A percentile compares a stretch with the other conserved stretches of the same genome.
Evolutionary conservation across 2,797 vertebrate genomes (phyloP).

Genomic region (Chelon labrosus): DNA sequence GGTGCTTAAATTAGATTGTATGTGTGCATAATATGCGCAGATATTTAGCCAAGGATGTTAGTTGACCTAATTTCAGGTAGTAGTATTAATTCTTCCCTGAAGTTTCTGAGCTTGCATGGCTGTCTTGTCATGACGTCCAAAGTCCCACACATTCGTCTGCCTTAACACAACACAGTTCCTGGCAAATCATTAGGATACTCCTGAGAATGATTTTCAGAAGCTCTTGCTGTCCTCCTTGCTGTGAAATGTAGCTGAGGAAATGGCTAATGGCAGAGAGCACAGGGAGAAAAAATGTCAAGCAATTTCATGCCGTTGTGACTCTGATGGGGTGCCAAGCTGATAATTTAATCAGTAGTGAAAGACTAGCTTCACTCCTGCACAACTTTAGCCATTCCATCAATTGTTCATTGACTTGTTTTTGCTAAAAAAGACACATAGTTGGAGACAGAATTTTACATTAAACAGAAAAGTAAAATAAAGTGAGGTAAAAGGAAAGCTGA

Average conservation of each 20-base stretch:
- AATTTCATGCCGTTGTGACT: conserved; percentile 80
- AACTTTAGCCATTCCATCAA: conserved; percentile 40
- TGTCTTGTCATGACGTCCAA: conserved; percentile 8
- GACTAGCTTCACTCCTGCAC: conserved; percentile 63
- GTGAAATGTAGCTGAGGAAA: conserved; percentile 73
- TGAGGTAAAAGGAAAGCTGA: neutral
- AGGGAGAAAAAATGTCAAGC: conserved; percentile 74
- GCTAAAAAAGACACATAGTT: conserved; percentile 17
- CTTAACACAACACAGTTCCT: conserved; percentile 29
- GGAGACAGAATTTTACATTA: conserved; percentile 17
- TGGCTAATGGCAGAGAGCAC: conserved; percentile 68
- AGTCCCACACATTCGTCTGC: conserved; percentile 14
- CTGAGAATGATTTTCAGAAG: conserved; percentile 49
- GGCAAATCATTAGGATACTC: conserved; percentile 56
- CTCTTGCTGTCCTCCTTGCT: conserved; percentile 49
- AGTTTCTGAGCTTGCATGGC: conserved; percentile 6
- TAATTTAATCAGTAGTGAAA: conserved; percentile 81
- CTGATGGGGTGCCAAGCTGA: conserved; percentile 71
- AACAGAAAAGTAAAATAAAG: conserved; percentile 8
- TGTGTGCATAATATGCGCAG: neutral
- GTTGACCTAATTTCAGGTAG: neutral
- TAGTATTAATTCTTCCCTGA: neutral
- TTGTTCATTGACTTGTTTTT: conserved; percentile 61
- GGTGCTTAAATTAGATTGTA: conserved; percentile 26
- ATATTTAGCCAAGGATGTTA: neutral